phyloP scores from a whole-genome alignment of 2,113 vertebrate genomes.

The Hippopotamus amphibius region DNA sequence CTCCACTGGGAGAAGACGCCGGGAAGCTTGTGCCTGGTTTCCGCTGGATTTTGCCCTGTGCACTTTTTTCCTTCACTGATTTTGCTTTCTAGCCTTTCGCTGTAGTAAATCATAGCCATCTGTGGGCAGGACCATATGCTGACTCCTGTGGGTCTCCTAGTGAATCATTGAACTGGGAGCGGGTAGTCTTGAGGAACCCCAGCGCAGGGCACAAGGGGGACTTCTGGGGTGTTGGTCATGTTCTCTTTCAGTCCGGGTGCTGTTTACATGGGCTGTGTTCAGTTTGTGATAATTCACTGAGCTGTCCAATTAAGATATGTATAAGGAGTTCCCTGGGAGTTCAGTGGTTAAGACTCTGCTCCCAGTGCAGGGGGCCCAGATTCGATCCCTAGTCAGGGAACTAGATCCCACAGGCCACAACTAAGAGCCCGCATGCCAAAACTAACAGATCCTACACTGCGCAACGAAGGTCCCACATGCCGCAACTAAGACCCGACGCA shows the following conservation, averaged over 20 bases:
- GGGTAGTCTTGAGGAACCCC: neutral
- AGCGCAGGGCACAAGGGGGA: neutral
- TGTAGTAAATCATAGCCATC: neutral
- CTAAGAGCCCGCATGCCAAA: too few species aligned
- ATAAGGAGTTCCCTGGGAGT: too few species aligned
- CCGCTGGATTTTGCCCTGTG: neutral
- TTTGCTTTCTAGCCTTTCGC: neutral
- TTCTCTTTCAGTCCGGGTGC: neutral
- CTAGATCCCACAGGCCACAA: too few species aligned
- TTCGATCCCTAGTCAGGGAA: too few species aligned
- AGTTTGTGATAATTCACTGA: conserved; percentile 26
- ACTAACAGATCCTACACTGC: too few species aligned
- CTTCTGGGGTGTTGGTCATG: neutral
- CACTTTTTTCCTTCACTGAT: neutral
- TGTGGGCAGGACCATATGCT: neutral
- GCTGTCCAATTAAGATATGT: neutral
- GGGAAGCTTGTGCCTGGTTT: neutral
- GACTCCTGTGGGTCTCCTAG: neutral
- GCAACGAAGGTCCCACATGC: too few species aligned
- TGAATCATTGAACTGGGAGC: neutral
- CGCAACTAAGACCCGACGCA: too few species aligned
- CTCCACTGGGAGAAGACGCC: neutral
- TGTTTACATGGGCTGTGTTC: neutral
- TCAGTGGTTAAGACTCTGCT: too few species aligned
- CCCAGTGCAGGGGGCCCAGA: too few species aligned